Base-by-base conservation (phyloP, 2,888 invertebrate genomes). In the Dasysyrphus albostriatus region DNA sequence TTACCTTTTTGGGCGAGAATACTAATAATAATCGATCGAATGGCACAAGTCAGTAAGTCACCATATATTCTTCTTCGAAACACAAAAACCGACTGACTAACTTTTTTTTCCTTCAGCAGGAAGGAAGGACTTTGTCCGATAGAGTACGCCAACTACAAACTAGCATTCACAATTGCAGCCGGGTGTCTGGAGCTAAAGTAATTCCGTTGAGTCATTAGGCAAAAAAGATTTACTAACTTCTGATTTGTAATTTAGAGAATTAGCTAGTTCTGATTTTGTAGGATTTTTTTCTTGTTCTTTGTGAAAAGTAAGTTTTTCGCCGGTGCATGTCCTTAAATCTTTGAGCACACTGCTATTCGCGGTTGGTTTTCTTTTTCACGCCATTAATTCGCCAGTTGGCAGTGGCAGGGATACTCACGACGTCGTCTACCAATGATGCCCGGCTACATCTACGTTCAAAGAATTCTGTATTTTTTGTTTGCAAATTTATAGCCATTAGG, bases 231-330 rank as follows among this genome's bases (percentile, higher is more conserved):
- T 87, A 87, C 87, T 79, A 72, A 87, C 83, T 87, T 72, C 67
- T 75, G 87, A 82, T 83, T 87, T 70, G 83, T 87, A 87, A 87
- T 87, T 87, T 87, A 82, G 75, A 72, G 87, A 83, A 87, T 87
- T 87, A 87, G 24, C 24, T 24, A 24, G 87, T 79, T 83, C 54
- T 75, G 87, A 87, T 83, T 83, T 82, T 67, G n/a, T n/a, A 59
- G 14, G 59, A 16, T 44, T 39, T 49, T 69, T 39, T 69, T 39
- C 16, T 32, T 63, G 0, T 29, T 9, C 37, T 32, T 58, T 59
- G 34, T 12, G 29, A 24, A 24, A 5, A 34, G 34, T 34, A 42
- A 39, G 29, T 69, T 69, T 65, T 34, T 32, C n/a, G 54, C 8
- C 8, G 29, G 14, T 39, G 37, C 8, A 32, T 63, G 49, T 67